phyloP scores from a whole-genome alignment of 1,140 invertebrate genomes.

The Limonius californicus region DNA sequence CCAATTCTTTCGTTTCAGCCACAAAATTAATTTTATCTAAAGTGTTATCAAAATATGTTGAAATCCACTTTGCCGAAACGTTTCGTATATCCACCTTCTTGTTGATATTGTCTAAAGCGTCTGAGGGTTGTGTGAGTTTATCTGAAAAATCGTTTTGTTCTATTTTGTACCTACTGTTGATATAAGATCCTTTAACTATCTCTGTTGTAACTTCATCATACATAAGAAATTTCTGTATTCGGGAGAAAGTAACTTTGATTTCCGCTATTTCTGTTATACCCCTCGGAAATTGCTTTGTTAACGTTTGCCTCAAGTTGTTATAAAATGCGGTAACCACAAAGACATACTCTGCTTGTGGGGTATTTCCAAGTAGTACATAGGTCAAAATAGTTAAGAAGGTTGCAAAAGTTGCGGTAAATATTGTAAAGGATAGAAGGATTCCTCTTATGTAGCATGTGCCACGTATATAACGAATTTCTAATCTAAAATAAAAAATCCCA shows the following conservation, averaged over 20 bases:
- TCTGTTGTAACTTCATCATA: background rate
- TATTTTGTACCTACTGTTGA: background rate
- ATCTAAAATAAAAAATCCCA: background rate
- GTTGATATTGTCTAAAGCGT: too few relatives aligned
- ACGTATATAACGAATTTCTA: background rate
- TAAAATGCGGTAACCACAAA: slow-evolving; percentile 70
- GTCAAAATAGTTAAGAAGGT: too few relatives aligned
- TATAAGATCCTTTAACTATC: background rate
- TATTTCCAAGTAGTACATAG: slow-evolving; percentile 71
- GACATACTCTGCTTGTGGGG: slow-evolving; percentile 71
- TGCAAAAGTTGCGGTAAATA: background rate
- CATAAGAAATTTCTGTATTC: slow-evolving; percentile 31
- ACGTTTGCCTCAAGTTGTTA: slow-evolving; percentile 66
- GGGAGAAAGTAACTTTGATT: slow-evolving; percentile 61
- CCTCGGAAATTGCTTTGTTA: slow-evolving; percentile 72
- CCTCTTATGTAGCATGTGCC: background rate
- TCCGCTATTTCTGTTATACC: slow-evolving; percentile 60
- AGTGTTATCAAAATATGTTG: slow-evolving; percentile 65
- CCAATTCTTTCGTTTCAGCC: slow-evolving; percentile 82
- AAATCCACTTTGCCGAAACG: slow-evolving; percentile 56
- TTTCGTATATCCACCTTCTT: background rate
- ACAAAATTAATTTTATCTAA: slow-evolving; percentile 72
- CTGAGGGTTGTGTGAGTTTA: too few relatives aligned
- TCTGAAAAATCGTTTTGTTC: too few relatives aligned
- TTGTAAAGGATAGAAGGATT: background rate